Percentiles rank a stretch among this genome's conserved stretches.
These are phyloP conservation scores for Microcebus tavaratra DNA, from an alignment of 2,113 vertebrate species.

Conservation along the genomic window DNA sequence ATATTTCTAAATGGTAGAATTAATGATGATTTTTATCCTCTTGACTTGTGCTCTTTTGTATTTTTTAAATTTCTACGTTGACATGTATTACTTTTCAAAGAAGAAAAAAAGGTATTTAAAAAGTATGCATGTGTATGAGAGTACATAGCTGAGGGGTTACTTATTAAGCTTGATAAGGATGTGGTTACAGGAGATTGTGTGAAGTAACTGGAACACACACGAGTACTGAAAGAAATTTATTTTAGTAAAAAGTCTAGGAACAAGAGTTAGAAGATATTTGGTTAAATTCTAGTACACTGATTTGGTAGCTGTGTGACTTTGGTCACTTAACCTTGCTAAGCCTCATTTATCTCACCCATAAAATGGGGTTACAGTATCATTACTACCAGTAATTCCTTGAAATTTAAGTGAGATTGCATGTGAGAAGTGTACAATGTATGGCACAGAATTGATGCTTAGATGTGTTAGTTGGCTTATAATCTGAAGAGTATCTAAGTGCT, in stretches of 20 bases:
- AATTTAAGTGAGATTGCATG: neutral
- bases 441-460: neutral
- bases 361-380: neutral
- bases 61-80: constrained; percentile 29
- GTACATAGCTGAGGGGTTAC: neutral
- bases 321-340: neutral
- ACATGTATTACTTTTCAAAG: neutral
- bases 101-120: neutral
- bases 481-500: neutral
- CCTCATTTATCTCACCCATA: neutral
- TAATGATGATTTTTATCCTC: constrained; percentile 9
- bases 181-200: neutral
- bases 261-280: neutral
- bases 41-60: neutral
- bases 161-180: constrained; percentile 12
- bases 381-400: neutral
- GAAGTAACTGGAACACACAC: neutral
- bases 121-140: neutral
- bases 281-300: neutral
- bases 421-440: neutral
- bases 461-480: neutral
- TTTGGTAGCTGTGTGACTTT: neutral
- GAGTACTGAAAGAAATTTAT: neutral
- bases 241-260: neutral
- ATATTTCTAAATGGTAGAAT: constrained; percentile 30